Base-by-base conservation (phyloP, 1,140 invertebrate species). In the Hyphantria cunea region DNA sequence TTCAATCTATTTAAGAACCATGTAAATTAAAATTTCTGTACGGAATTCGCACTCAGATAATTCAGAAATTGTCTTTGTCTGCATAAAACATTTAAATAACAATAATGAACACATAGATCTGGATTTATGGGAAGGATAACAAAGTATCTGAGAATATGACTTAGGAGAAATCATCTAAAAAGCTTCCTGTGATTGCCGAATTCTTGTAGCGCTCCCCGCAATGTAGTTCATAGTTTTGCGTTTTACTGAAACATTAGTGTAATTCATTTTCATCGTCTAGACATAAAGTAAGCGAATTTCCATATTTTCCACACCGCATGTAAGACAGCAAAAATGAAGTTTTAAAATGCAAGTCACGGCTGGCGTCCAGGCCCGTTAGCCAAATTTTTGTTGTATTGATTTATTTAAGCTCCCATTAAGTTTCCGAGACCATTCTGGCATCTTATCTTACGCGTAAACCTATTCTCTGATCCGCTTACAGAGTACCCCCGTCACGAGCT, bases 381-480 rank as follows among this genome's bases (percentile, higher is more conserved):
- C 17, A 25, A 56, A 45, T 56, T 58, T 64, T 64, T 60, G 34
- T 48, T 60, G 47, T 63, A 63, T 66, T 70, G 37, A 51, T 41
- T 39, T 58, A 58, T 48, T 58, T 49, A 65, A 69, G 47, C 39
- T 32, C 59, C 64, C 65, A 72, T 72, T 66, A 66, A 72, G 25
- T 70, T 66, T 51, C 63, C 59, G 59, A 61, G 54, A 48, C 59
- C 62, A 61, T 70, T 71, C 66, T 69, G 51, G 56, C 65, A 61
- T 68, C 65, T 78, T 71, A 75, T 72, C 65, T 59, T 14, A 53
- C 42, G 61, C 63, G 58, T 73, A 69, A 75, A 70, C 66, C 64
- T 68, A 73, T 70, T 61, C 64, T 69, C 66, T 73, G 70, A 78
- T 75, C 73, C 70, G 65, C 70, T 78, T 78, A 75, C 64, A 42